Conservation (phyloP, 2,888 invertebrate species). For the Eilema depressum region DNA sequence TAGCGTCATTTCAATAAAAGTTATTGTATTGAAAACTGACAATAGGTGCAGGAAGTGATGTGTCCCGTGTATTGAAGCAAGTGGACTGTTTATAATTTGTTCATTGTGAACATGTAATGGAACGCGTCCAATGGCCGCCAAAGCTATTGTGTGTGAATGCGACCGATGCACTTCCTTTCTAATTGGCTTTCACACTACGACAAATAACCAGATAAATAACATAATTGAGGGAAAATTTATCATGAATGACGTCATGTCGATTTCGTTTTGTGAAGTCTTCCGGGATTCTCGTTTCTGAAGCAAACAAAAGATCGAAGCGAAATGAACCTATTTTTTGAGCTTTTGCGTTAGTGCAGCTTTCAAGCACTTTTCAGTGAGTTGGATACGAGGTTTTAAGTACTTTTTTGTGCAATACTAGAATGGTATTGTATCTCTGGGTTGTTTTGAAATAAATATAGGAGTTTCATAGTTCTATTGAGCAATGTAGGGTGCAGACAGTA, state of each 20-base stretch:
- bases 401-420: background rate
- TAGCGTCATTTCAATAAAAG: slow-evolving; percentile 85
- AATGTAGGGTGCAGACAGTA: background rate
- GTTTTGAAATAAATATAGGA: background rate
- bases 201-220: slow-evolving; percentile 56
- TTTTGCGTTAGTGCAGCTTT: slow-evolving; percentile 11
- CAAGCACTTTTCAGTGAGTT: slow-evolving; percentile 3
- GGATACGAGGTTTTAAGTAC: slow-evolving; percentile 10
- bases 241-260: slow-evolving; percentile 39
- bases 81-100: slow-evolving; percentile 87
- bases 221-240: slow-evolving; percentile 45
- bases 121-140: slow-evolving; percentile 71
- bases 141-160: slow-evolving; percentile 69
- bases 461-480: background rate
- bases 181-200: slow-evolving; percentile 77
- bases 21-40: slow-evolving; percentile 85
- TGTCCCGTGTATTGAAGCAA: slow-evolving; percentile 81
- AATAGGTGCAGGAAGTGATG: slow-evolving; percentile 85
- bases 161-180: slow-evolving; percentile 71
- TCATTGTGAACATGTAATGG: slow-evolving; percentile 78
- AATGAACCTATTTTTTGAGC: slow-evolving; percentile 18
- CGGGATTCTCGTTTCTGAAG: slow-evolving; percentile 26
- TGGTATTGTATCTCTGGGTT: background rate
- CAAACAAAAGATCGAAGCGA: slow-evolving; percentile 36
- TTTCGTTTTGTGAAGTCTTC: slow-evolving; percentile 33